These are phyloP conservation scores for Archaeoteleia sp. DNA, from an alignment of 2,888 invertebrate genomes.

Conservation along the genomic window DNA sequence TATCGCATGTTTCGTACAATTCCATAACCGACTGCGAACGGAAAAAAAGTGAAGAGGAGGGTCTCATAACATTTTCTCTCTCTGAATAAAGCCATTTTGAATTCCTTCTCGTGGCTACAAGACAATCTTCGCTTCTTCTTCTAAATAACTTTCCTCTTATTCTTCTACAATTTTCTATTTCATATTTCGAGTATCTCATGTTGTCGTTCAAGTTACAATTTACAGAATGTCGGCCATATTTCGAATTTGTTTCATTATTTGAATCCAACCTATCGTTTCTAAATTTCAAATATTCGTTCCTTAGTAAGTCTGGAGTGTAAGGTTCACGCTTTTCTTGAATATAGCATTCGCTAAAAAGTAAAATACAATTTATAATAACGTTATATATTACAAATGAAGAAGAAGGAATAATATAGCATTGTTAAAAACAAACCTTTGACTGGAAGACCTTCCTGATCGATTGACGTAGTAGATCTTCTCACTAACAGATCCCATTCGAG, in stretches of 20 bases:
- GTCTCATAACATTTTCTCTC: too few relatives aligned
- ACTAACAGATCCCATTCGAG: slow-evolving; percentile 65
- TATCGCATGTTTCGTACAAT: slow-evolving; percentile 22
- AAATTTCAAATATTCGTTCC: too few relatives aligned
- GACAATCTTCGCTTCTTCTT: slow-evolving; percentile 62
- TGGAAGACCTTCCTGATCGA: slow-evolving; percentile 63
- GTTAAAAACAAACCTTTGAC: slow-evolving; percentile 41
- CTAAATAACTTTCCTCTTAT: slow-evolving; percentile 30
- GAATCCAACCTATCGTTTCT: too few relatives aligned
- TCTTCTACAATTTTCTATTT: too few relatives aligned
- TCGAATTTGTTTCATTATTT: too few relatives aligned
- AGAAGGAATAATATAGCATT: slow-evolving; percentile 55
- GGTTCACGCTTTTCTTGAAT: slow-evolving; percentile 54
- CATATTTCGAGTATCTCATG: too few relatives aligned
- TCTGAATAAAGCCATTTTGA: too few relatives aligned
- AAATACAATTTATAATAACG: too few relatives aligned
- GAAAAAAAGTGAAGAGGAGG: slow-evolving; percentile 20
- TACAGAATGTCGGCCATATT: too few relatives aligned
- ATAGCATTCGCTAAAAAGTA: slow-evolving; percentile 48
- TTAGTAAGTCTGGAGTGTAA: slow-evolving; percentile 53
- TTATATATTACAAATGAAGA: too few relatives aligned
- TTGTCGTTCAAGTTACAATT: too few relatives aligned
- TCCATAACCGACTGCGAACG: slow-evolving; percentile 69
- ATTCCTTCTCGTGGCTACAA: slow-evolving; percentile 56
- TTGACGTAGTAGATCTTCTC: slow-evolving; percentile 64